Base-by-base conservation (phyloP, 2,113 vertebrate species). In the Brachyhypopomus occidentalis region DNA sequence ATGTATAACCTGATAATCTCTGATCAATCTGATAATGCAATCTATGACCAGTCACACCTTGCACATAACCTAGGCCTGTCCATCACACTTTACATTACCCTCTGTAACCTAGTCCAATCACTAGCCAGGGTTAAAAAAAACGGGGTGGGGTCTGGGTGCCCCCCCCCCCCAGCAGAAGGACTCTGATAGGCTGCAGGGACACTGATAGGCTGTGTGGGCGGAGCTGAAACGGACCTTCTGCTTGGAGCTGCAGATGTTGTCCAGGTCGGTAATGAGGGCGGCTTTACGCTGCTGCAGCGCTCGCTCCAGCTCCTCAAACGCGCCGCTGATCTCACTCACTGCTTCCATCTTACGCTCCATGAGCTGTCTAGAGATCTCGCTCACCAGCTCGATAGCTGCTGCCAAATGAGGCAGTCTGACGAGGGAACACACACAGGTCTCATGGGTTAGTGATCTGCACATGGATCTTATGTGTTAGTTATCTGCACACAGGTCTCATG, bases 221-320 rank as follows among this genome's bases (percentile, higher is more conserved):
- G 23, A 48, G 25, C 30, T 4, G 67, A 30, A 12, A 4, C 83
- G 16, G 45, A 97, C 97, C 95, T 97, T 97, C 91, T 98, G 96
- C 89, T 98, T 96, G 85, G 93, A 88, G 1, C 90, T 92, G 14
- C 93, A 96, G n/a, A 95, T 93, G 81, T 88, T 91, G 86, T 96
- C 95, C 86, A 96, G 90, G 84, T 98, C 96, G 0, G 90, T 93
- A 86, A 98, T 91, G 64, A 99, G 93, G 34, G 94, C 89, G 5
- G 93, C 93, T 88, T 96, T 96, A 73, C 97, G 95, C 86, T 96
- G 96, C 83, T 96, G 93, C 81, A 99, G 90, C 0, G 92, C 94
- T 1, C 90, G 89, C 78, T 98, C 95, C 90, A 99, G 91, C 88
- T 98, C 97, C 79, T 97, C 96, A 0, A 99, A 98, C 6, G 95